These are phyloP conservation scores for Rachycentron canadum DNA, from an alignment of 2,797 vertebrate genomes.

Conservation along the genomic window DNA sequence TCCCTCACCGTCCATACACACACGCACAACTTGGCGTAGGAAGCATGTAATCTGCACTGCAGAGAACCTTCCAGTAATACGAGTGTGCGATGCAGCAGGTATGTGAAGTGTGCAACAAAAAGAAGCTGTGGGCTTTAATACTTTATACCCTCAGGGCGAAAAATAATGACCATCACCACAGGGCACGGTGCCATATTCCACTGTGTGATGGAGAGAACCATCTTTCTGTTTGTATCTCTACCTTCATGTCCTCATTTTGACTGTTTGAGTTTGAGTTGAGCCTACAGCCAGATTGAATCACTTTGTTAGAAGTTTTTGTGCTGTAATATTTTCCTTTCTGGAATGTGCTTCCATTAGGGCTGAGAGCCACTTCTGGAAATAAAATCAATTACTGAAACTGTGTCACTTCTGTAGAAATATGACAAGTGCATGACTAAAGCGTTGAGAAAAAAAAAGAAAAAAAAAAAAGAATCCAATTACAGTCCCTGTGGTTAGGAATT, in stretches of 20 bases:
- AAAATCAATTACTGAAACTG: slow-evolving; percentile 59
- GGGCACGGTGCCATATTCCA: slow-evolving; percentile 50
- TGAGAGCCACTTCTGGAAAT: slow-evolving; percentile 48
- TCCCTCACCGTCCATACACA: neutral
- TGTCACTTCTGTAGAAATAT: slow-evolving; percentile 59
- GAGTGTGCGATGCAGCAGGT: slow-evolving; percentile 45
- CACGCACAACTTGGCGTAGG: neutral
- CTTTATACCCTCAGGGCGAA: slow-evolving; percentile 45
- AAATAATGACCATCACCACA: slow-evolving; percentile 60
- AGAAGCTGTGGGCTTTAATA: slow-evolving; percentile 58
- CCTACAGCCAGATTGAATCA: slow-evolving; percentile 60
- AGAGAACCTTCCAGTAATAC: slow-evolving; percentile 38
- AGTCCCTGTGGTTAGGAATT: slow-evolving; percentile 33
- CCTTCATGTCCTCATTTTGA: slow-evolving; percentile 55
- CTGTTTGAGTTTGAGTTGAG: slow-evolving; percentile 60
- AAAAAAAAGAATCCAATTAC: slow-evolving; percentile 23
- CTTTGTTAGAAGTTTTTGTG: slow-evolving; percentile 55
- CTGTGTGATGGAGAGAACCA: slow-evolving; percentile 47
- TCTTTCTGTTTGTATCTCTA: slow-evolving; percentile 37
- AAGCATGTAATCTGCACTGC: slow-evolving; percentile 39
- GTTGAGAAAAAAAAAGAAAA: neutral
- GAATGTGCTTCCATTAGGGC: slow-evolving; percentile 32
- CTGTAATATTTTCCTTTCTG: slow-evolving; percentile 53
- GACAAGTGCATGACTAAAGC: neutral
- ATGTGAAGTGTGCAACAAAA: slow-evolving; percentile 56